Percentiles rank a stretch among this genome's conserved stretches.
Evolutionary conservation across 35 echinoderm and acorn worm species (phyloP).

Genomic region (Diadema setosum): DNA sequence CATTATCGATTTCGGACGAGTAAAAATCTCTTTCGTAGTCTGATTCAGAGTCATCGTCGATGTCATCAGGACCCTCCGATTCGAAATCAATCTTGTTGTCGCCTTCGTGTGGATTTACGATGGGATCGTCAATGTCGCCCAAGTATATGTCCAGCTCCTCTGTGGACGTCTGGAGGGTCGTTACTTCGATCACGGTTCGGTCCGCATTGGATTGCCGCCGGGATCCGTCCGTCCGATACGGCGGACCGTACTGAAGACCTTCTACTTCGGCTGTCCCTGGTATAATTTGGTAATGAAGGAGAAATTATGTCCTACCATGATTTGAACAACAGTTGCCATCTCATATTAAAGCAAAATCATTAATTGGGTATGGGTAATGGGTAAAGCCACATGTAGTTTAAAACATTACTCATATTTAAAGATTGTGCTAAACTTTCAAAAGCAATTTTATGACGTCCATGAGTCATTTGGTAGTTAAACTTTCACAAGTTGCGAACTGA

Average conservation of each 20-base stretch:
- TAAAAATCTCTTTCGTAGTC: background rate
- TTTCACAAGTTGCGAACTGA: too few species aligned
- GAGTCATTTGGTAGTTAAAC: too few species aligned
- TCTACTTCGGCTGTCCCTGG: background rate
- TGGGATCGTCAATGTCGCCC: background rate
- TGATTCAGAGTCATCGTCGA: background rate
- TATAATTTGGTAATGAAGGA: too few species aligned
- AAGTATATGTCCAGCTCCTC: background rate
- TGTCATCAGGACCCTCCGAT: background rate
- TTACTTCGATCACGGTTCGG: background rate
- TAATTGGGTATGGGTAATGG: too few species aligned
- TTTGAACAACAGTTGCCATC: too few species aligned
- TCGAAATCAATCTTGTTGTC: background rate
- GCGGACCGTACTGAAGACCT: background rate
- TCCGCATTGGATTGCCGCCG: background rate
- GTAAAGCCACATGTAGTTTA: too few species aligned
- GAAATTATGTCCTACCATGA: too few species aligned
- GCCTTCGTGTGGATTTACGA: background rate
- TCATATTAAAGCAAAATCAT: too few species aligned
- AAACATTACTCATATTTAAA: too few species aligned
- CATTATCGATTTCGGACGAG: background rate
- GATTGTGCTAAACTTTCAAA: too few species aligned
- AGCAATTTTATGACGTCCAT: too few species aligned
- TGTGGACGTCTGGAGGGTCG: background rate
- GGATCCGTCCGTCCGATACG: background rate